These are phyloP conservation scores for Rhabdornis inornatus DNA, from an alignment of 2,113 vertebrate species.

Conservation along the genomic window DNA sequence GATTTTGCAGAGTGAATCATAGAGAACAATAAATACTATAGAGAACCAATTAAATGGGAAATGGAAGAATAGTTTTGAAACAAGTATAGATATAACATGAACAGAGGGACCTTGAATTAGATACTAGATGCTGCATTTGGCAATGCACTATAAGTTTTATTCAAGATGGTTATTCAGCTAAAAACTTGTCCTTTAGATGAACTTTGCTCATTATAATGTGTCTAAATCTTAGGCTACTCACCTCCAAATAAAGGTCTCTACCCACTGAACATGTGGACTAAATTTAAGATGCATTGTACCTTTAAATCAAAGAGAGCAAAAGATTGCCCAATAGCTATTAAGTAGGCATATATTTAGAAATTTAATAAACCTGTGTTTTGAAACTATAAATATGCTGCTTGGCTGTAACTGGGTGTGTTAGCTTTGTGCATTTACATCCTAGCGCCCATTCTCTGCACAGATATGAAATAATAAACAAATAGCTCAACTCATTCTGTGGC, in stretches of 20 bases:
- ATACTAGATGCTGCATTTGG: neutral
- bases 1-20: neutral
- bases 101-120: neutral
- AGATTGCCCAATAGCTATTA: neutral
- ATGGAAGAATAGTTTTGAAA: neutral
- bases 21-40: neutral
- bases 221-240: neutral
- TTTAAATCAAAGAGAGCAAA: neutral
- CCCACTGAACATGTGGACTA: neutral
- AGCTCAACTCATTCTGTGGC: neutral
- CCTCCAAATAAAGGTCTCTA: neutral
- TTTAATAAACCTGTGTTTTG: neutral
- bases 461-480: neutral
- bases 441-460: neutral
- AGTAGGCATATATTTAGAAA: neutral
- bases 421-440: neutral
- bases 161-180: neutral
- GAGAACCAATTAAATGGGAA: neutral
- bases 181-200: neutral
- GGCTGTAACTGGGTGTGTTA: neutral
- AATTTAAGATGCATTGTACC: neutral
- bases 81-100: neutral
- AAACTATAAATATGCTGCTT: neutral
- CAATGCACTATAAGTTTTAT: neutral
- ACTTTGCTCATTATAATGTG: neutral